phyloP scores from a whole-genome alignment of 2,113 vertebrate species.

The Antigone vipio region DNA sequence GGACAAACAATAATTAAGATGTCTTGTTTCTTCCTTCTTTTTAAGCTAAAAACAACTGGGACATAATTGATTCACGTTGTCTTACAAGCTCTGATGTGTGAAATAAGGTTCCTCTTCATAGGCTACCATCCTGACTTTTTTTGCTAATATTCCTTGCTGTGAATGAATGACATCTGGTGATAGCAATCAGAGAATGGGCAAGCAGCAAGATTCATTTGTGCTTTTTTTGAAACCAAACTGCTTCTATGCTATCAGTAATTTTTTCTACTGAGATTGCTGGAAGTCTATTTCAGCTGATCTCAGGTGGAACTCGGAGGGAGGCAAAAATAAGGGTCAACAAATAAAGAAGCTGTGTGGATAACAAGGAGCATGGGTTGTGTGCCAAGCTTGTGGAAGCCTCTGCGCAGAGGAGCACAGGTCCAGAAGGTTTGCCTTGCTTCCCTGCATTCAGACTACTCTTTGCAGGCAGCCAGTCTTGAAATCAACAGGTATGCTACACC shows the following conservation, averaged over 20 bases:
- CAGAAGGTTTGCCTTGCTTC: neutral
- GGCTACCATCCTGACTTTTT: neutral
- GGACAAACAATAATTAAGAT: neutral
- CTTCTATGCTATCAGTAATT: neutral
- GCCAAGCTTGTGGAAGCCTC: neutral
- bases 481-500: neutral
- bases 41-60: neutral
- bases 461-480: neutral
- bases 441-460: neutral
- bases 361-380: neutral
- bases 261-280: neutral
- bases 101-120: slow-evolving; percentile 15
- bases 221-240: neutral
- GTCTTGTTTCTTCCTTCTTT: neutral
- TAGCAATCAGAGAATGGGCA: neutral
- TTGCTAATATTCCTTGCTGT: neutral
- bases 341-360: neutral
- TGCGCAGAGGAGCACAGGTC: no score
- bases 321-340: neutral
- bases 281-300: neutral
- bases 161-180: neutral
- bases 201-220: neutral
- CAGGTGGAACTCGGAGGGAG: neutral
- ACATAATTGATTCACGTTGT: slow-evolving; percentile 1
- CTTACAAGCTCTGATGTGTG: slow-evolving; percentile 23